Evolutionary conservation across 2,888 invertebrate genomes (phyloP), one percentile per base, ranked within the genome.

Genomic region (Drosophila diplacantha): DNA sequence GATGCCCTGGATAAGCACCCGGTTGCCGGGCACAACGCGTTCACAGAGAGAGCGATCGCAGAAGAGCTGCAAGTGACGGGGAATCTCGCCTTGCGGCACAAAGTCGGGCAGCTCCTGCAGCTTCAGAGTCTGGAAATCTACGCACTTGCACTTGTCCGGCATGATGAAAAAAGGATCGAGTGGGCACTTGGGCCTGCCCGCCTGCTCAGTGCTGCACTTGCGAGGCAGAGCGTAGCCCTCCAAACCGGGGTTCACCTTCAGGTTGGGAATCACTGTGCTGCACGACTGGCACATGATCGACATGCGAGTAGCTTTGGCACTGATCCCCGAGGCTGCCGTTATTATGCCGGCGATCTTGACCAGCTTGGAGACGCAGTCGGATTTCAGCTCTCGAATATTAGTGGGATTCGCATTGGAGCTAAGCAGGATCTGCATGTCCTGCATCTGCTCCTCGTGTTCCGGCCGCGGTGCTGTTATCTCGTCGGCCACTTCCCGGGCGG

Each of bases 91-190:
- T 85, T 98, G 97, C 0, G 89, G 89, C 7, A 96, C 94, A 69
- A 92, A 93, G 87, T 99, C 99, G 0, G 98, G 97, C 20, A 96
- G 90, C 89, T 99, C 99, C 91, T 99, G 99, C 12, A 99, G 89
- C 88, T 98, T 99, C n/a, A 99, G 88, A 0, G 95, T 93, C 92
- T 99, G 99, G 86, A 96, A 99, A 89, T 99, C 99, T 24, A 99
- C 96, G 88, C 99, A 99, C 74, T 93, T 92, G 88, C 99, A 99
- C 89, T 97, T 98, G 87, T 99, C 99, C 16, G 99, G 98, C 88
- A 99, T 93, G 69, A 99, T 98, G 87, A 97, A 98, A 88, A 96
- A 99, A 2, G 99, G 99, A 89, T 99, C 99, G 57, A 98, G 87
- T 0, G 99, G 98, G 85, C 99, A 99, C 83, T 95, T 95, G 0